Evolutionary conservation across 2,113 vertebrate species (phyloP).

Genomic region (Peromyscus maniculatus): DNA sequence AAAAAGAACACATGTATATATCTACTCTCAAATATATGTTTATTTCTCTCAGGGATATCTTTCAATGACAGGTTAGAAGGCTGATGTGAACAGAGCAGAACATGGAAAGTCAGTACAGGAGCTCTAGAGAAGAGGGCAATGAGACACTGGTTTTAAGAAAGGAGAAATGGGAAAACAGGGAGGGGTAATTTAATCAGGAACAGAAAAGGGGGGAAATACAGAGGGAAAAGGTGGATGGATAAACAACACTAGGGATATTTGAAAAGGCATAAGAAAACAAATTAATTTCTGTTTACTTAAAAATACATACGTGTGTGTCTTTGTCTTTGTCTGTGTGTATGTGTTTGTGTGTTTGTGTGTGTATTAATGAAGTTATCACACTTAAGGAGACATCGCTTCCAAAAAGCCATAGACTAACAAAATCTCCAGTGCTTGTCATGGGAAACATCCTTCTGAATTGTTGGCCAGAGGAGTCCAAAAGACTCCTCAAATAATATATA

Average conservation of each 20-base stretch:
- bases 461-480: background rate
- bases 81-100: background rate
- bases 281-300: background rate
- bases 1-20: fast-evolving
- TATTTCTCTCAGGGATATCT: no score
- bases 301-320: background rate
- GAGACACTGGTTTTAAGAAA: background rate
- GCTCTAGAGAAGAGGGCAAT: background rate
- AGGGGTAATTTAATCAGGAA: background rate
- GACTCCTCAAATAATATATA: background rate
- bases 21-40: background rate
- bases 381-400: background rate
- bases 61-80: background rate
- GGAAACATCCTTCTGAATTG: background rate
- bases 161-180: background rate
- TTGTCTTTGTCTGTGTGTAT: background rate
- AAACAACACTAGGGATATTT: background rate
- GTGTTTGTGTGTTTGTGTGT: no score
- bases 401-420: background rate
- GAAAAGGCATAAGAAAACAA: background rate
- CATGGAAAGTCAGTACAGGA: background rate
- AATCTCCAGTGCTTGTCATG: background rate
- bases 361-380: background rate
- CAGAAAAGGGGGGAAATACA: background rate
- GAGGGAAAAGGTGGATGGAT: background rate